Conservation (phyloP, 2,113 vertebrate species). For the cattle (Bos taurus) region ARS-UCD2.0 NC_037342.1:24343001-24343500, state of each 20-base stretch:
- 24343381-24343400: conserved; percentile 83
- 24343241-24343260: neutral
- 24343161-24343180: too few relatives aligned
- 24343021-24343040: neutral
- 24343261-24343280: neutral
- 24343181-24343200: rapidly evolving
- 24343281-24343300: neutral
- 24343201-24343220: rapidly evolving
- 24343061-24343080: neutral
- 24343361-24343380: neutral
- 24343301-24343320: neutral
- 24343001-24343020: conserved; percentile 13
- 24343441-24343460: conserved; percentile 96
- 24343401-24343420: conserved; percentile 96
- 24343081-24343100: neutral
- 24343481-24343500: conserved; percentile 97
- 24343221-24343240: rapidly evolving
- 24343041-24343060: neutral
- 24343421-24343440: conserved; percentile 94
- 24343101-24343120: neutral
- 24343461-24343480: conserved; percentile 98
- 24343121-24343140: neutral
- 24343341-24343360: neutral
- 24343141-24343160: too few relatives aligned
- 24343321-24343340: neutral